Evolutionary conservation across 2,797 vertebrate genomes (phyloP), one percentile per base, ranked within the genome.

Genomic region (Danionella dracula): DNA sequence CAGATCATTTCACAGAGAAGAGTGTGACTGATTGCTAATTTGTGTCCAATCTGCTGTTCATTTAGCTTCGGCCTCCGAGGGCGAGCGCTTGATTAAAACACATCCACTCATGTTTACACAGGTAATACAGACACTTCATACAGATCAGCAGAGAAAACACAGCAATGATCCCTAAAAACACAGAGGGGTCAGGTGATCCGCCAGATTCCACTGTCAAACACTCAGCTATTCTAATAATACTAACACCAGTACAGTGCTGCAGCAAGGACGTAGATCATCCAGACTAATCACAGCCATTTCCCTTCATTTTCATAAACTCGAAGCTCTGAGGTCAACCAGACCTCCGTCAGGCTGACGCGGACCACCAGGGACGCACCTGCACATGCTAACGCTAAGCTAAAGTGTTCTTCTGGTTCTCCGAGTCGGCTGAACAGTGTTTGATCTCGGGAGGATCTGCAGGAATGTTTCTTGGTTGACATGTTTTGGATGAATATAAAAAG

Each of bases 261-360:
- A 54, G 61, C 58, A 60, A 71, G 17, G 73, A 63, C 44, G 41
- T 27, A 51, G 65, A 73, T 71, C 63, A 71, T 15, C 57, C 29
- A 56, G 21, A 56, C 46, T 54, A 59, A 73, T 38, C 50, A 20
- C 15, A 31, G 63, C 68, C 48, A 66, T 67, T 75, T 59, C 45
- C 48, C 29, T 35, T 51, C 51, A 68, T 74, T 76, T 76, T 65
- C 50, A 61, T 75, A 75, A 75, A 79, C 70, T 66, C 53, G 23
- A 34, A 40, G 60, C 42, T 15, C 48, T 17, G 3, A n/a, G 53
- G 60, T 58, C 60, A 53, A 9, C 29, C 4, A 9, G 23, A 54
- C 9, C 21, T 4, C 8, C 35, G 42, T 6, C 13, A 34, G 58
- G 17, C 29, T 65, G 20, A 3, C 15, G 51, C 31, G 40, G 61